Percentiles rank a stretch among this genome's conserved stretches.
phyloP scores from a whole-genome alignment of 2,888 invertebrate genomes.

The Temnothorax ravouxi region DNA sequence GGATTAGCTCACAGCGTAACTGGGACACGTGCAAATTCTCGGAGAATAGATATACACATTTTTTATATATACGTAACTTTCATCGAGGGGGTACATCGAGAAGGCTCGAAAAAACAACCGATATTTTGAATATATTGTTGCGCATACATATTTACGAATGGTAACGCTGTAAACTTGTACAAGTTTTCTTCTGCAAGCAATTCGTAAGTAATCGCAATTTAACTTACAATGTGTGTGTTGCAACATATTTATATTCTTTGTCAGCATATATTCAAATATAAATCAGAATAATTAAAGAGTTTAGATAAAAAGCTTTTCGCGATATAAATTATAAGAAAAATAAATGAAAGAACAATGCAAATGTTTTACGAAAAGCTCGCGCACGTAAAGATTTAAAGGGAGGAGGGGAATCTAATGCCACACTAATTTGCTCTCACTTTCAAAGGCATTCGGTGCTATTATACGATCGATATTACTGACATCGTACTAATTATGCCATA shows the following conservation, averaged over 20 bases:
- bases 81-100: neutral
- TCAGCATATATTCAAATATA: neutral
- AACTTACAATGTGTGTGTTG: neutral
- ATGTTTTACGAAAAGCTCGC: neutral
- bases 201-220: neutral
- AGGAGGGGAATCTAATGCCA: neutral
- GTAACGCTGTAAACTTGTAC: neutral
- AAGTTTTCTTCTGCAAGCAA: neutral
- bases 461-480: slow-evolving; percentile 49
- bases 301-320: neutral
- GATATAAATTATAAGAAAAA: neutral
- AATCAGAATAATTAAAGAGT: neutral
- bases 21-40: slow-evolving; percentile 14
- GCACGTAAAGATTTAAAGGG: neutral
- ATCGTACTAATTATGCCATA: slow-evolving; percentile 40
- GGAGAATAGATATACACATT: neutral
- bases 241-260: no score
- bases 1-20: neutral
- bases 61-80: neutral
- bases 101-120: neutral
- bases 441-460: slow-evolving; percentile 43
- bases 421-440: slow-evolving; percentile 45
- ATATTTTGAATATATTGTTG: neutral
- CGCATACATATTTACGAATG: neutral
- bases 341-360: neutral